phyloP scores from a whole-genome alignment of 2,888 invertebrate species.

The Caenorhabditis becei region DNA sequence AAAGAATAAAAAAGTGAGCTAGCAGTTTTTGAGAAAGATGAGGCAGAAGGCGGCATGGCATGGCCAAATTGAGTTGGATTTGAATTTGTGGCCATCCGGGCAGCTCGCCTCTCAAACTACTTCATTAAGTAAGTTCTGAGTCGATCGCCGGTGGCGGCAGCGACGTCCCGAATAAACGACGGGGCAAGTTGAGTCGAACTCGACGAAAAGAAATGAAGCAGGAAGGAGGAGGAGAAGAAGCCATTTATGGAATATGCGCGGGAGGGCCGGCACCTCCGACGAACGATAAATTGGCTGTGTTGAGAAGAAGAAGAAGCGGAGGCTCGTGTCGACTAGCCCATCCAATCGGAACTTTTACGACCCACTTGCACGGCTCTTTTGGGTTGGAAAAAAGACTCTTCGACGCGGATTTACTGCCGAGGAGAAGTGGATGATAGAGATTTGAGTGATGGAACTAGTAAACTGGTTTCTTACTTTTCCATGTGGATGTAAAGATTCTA shows the following conservation, averaged over 20 bases:
- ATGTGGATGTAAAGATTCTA: too few species aligned
- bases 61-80: conserved; percentile 54
- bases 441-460: background rate
- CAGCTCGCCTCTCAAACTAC: conserved; percentile 33
- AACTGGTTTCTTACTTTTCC: background rate
- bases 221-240: conserved; percentile 9
- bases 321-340: conserved; percentile 11
- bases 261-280: background rate
- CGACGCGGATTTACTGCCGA: background rate
- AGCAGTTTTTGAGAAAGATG: background rate
- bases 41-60: conserved; percentile 10
- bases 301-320: conserved; percentile 1
- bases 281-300: conserved; percentile 17
- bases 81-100: conserved; percentile 48
- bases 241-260: conserved; percentile 19
- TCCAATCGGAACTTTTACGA: conserved; percentile 55
- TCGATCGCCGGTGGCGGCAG: background rate
- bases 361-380: conserved; percentile 36
- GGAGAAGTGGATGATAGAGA: background rate
- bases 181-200: conserved; percentile 4
- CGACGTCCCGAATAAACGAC: conserved; percentile 13
- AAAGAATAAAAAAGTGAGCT: background rate
- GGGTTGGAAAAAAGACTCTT: conserved; percentile 1
- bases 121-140: conserved; percentile 49
- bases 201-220: conserved; percentile 1